Base-by-base conservation (phyloP, 2,113 vertebrate genomes). In the Thunnus maccoyii region DNA sequence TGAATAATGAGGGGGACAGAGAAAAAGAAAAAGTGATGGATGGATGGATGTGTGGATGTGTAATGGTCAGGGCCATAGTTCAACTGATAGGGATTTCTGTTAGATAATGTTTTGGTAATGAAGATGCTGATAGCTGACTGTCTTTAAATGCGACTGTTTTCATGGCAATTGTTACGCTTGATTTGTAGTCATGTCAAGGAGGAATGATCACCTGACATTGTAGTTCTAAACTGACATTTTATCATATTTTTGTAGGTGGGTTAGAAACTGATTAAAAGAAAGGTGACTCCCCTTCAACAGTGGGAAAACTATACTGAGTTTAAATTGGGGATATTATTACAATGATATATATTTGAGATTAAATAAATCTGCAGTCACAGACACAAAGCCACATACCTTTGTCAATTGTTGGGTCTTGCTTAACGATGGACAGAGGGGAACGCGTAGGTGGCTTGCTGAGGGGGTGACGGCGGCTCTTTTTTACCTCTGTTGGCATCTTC, bases 391-490 rank as follows among this genome's bases (percentile, higher is more conserved):
- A 16, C 92, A 91, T 78, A 99, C 98, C 98, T 91, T 97, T 97
- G 0, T 98, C 97, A 1, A 96, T 97, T 0, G 96, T 95, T 2
- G 94, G 94, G 70, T 99, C 97, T 86, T 99, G 98, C 32, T 99
- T 99, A 36, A 99, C 96, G 50, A 99, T 96, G 0, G 97, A 97
- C 57, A 97, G 77, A 0, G 97, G 98, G 1, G 97, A 98, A 3
- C 97, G 95, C 3, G 95, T 96, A 10, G 98, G 98, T 0, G 98
- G 98, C 44, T 97, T 97, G 84, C 96, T 97, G 89, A 99, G 91
- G 0, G 98, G 98, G 76, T 99, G 98, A 3, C 98, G 96, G 0
- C 98, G 95, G 77, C 98, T 99, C 93, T 98, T 99, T 82, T 97
- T 99, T 51, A 99, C 97, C 87, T 98, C 96, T 84, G 96, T 96